phyloP scores from a whole-genome alignment of 2,113 vertebrate species.

The Penelope pileata region DNA sequence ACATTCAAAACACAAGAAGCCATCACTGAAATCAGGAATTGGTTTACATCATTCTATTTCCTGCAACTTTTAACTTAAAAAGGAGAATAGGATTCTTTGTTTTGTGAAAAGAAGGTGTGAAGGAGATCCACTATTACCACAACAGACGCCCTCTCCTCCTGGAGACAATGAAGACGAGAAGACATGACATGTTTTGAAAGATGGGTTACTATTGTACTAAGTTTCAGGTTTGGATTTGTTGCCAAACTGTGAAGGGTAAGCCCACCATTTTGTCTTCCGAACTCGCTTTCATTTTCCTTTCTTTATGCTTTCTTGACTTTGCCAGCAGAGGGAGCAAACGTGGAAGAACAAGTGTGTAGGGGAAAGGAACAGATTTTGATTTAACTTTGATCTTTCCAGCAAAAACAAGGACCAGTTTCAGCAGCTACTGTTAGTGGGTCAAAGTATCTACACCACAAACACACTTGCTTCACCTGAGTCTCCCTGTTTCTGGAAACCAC shows the following conservation, averaged over 20 bases:
- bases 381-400: constrained; percentile 28
- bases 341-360: constrained; percentile 1
- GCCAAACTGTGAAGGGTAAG: not conserved
- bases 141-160: not conserved
- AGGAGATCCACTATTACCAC: not conserved
- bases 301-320: not conserved
- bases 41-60: not conserved
- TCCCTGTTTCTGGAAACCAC: not conserved
- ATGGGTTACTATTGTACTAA: not conserved
- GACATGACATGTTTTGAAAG: not conserved
- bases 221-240: not conserved
- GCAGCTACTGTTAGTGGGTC: not conserved
- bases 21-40: not conserved
- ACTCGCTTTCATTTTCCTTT: not conserved
- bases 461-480: not conserved
- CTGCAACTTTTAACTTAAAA: not conserved
- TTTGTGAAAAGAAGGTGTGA: not conserved
- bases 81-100: not conserved
- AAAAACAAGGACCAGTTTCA: not conserved
- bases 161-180: not conserved
- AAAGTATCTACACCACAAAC: not conserved
- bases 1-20: not conserved
- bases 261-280: constrained; percentile 52
- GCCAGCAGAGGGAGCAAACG: constrained; percentile 66
- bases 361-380: not conserved